Evolutionary conservation across 2,797 vertebrate species (phyloP).

Genomic region (Crax fasciolata): DNA sequence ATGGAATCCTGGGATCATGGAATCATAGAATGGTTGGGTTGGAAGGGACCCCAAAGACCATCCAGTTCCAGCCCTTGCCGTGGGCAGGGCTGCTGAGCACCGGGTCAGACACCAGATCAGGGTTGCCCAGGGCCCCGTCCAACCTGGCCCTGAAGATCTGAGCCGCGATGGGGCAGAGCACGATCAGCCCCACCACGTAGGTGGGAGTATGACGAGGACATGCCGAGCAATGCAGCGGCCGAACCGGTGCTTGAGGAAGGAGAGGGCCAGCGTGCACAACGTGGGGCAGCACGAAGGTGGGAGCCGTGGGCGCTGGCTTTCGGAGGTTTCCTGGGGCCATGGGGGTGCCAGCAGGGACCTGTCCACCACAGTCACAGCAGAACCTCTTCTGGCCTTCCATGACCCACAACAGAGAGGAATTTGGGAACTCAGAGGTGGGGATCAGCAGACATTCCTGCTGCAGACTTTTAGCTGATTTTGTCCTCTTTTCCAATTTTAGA

Average conservation of each 20-base stretch:
- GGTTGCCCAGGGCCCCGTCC: neutral
- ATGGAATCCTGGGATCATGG: no score
- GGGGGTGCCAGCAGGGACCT: neutral
- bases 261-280: slow-evolving; percentile 68
- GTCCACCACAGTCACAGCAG: neutral
- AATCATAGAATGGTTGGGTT: neutral
- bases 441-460: neutral
- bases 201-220: slow-evolving; percentile 58
- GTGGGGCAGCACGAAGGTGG: slow-evolving; percentile 69
- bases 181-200: slow-evolving; percentile 55
- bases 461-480: neutral
- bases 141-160: neutral
- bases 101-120: no score
- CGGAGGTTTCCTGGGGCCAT: fast-evolving
- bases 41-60: neutral
- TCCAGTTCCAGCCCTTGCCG: no score
- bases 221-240: slow-evolving; percentile 20
- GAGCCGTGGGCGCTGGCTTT: neutral
- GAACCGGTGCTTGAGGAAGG: slow-evolving; percentile 65
- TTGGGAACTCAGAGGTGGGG: neutral
- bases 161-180: slow-evolving; percentile 57
- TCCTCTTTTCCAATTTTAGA: neutral
- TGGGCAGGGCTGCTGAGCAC: no score
- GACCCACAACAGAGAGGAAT: fast-evolving
- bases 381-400: neutral